These are phyloP conservation scores for Trachelus iudaicus DNA, from an alignment of 2,888 invertebrate genomes.

Conservation along the genomic window DNA sequence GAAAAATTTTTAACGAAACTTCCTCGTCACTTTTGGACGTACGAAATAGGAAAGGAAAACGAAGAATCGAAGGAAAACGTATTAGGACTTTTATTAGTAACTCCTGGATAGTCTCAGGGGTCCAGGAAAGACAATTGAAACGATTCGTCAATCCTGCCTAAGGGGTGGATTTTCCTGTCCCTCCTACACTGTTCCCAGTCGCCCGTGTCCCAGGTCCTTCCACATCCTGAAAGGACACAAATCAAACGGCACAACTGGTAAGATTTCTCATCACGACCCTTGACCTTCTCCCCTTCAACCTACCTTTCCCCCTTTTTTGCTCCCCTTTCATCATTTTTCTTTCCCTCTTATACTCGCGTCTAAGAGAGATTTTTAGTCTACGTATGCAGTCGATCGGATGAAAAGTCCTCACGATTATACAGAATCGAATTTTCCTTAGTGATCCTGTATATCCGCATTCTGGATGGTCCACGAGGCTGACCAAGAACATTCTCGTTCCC, in stretches of 20 bases:
- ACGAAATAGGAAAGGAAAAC: background rate
- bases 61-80: background rate
- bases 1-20: background rate
- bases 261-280: background rate
- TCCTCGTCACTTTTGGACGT: background rate
- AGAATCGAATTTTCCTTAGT: background rate
- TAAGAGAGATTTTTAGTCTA: background rate
- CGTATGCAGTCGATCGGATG: background rate
- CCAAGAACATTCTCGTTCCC: background rate
- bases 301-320: background rate
- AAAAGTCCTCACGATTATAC: background rate
- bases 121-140: constrained; percentile 43
- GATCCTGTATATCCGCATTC: background rate
- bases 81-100: constrained; percentile 34
- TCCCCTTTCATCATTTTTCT: background rate
- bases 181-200: background rate
- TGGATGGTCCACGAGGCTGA: background rate
- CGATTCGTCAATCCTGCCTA: constrained; percentile 39
- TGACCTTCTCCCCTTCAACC: background rate
- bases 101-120: constrained; percentile 14
- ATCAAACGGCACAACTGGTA: background rate
- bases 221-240: background rate
- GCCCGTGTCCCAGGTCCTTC: background rate
- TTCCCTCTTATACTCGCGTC: background rate
- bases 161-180: background rate